Percentiles rank a stretch among this genome's conserved stretches.
These are phyloP conservation scores for Pampusana beccarii DNA, from an alignment of 2,113 vertebrate species.

Conservation along the genomic window DNA sequence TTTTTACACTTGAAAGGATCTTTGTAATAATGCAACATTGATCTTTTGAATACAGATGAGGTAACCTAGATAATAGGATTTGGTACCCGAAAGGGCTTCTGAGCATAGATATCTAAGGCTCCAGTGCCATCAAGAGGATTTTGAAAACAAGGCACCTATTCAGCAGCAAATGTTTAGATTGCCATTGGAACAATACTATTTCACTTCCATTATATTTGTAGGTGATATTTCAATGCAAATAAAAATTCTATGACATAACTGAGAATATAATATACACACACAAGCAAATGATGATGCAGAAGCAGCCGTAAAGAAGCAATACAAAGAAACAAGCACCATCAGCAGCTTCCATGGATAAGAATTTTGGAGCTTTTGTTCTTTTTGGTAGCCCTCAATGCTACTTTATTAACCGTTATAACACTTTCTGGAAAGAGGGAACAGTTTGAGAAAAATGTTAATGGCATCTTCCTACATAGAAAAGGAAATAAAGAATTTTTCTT, in stretches of 20 bases:
- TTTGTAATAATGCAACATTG: constrained; percentile 89
- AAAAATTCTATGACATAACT: not conserved
- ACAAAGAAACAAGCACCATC: not conserved
- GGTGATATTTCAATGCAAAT: not conserved
- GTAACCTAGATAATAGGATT: constrained; percentile 86
- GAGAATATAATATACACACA: not conserved
- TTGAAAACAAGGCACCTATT: constrained; percentile 36
- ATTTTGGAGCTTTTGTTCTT: not conserved
- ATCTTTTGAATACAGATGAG: constrained; percentile 90
- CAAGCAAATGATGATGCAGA: not conserved
- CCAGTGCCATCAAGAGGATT: constrained; percentile 80
- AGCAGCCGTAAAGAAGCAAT: not conserved
- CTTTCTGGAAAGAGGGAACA: not conserved
- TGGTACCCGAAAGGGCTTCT: constrained; percentile 48
- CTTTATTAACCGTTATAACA: not conserved
- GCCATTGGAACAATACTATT: not conserved
- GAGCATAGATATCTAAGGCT: constrained; percentile 50
- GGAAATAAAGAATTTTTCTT: not conserved
- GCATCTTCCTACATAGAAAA: not conserved
- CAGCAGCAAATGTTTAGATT: not conserved
- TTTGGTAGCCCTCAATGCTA: not conserved
- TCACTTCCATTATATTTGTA: not conserved
- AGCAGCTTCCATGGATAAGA: not conserved
- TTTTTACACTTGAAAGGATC: constrained; percentile 90
- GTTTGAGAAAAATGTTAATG: not conserved